Evolutionary conservation across 2,797 vertebrate genomes (phyloP), one percentile per base, ranked within the genome.

Genomic region (Artibeus jamaicensis): DNA sequence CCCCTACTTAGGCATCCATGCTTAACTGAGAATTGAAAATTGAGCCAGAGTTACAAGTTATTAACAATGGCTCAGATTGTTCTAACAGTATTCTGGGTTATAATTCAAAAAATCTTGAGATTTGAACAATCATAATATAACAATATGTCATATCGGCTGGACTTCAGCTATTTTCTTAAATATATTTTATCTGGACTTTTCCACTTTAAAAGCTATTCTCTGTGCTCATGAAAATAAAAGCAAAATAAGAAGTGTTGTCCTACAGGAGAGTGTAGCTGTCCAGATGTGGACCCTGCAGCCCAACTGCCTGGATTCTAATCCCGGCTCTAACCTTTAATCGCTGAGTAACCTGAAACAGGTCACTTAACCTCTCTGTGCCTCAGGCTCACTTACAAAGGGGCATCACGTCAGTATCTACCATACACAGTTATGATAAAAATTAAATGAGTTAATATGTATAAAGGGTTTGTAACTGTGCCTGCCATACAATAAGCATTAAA

Each of bases 131-230:
- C 55, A 89, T 32, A 82, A 86, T 89, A 18, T 67, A 86, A 91
- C 29, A 32, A 18, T 15, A 62, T 32, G 14, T 68, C 68, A 92
- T 24, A 89, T 26, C 67, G 0, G 32, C 57, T 84, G 18, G 57
- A 22, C 65, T 95, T 95, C 44, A 50, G 37, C 16, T 86, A 91
- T 79, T 95, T 71, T 42, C 46, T 78, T 96, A 37, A 95, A 94
- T 50, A 62, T 39, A 84, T 24, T n/a, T 91, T 79, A 48, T 70
- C 44, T 67, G 22, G 18, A 73, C 32, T 82, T 88, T 62, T 55
- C 70, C 46, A 93, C 11, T 91, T 73, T 37, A 81, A 95, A 88
- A 24, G 86, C 19, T 22, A 79, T 39, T 67, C 57, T 85, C 83
- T 90, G 24, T n/a, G 44, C 29, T n/a, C 73, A 76, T 76, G 44